Conservation (phyloP, 1,140 invertebrate species). For the Phymorhynchus buccinoides region DNA sequence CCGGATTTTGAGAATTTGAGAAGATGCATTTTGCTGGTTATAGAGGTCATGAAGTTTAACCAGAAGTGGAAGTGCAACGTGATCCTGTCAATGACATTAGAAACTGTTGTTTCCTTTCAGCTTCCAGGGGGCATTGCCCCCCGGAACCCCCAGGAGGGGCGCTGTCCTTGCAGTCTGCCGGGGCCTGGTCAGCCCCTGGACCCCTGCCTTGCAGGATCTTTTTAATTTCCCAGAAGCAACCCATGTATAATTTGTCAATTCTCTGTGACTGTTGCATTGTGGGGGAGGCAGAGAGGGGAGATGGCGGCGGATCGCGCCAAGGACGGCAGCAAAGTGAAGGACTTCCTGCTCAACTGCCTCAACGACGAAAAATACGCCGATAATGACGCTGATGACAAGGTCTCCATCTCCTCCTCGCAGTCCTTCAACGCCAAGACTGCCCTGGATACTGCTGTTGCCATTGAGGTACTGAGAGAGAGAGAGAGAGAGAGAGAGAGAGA, state of each 20-base stretch:
- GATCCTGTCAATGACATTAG: too few relatives aligned
- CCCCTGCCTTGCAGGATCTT: too few relatives aligned
- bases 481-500: background rate
- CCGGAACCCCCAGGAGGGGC: too few relatives aligned
- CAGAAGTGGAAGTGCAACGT: too few relatives aligned
- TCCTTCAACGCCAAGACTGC: conserved; percentile 36
- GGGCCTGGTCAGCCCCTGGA: too few relatives aligned
- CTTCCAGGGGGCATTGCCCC: too few relatives aligned
- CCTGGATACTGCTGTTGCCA: conserved; percentile 23
- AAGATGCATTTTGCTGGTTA: too few relatives aligned
- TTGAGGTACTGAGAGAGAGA: conserved; percentile 3
- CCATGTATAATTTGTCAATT: background rate
- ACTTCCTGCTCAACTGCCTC: conserved; percentile 63
- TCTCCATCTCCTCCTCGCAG: conserved; percentile 37
- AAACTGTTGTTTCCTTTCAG: too few relatives aligned
- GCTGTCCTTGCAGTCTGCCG: too few relatives aligned
- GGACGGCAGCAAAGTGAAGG: conserved; percentile 49
- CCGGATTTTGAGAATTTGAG: too few relatives aligned
- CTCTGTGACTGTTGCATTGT: background rate
- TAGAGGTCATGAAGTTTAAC: too few relatives aligned
- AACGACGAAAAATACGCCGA: conserved; percentile 57
- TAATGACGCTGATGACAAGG: background rate
- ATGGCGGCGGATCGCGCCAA: conserved; percentile 58
- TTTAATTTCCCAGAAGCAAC: background rate
- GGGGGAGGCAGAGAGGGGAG: conserved; percentile 60